Percentiles rank a stretch among this genome's conserved stretches.
Evolutionary conservation across 2,113 vertebrate species (phyloP).

Genomic region (Acanthisitta chloris): DNA sequence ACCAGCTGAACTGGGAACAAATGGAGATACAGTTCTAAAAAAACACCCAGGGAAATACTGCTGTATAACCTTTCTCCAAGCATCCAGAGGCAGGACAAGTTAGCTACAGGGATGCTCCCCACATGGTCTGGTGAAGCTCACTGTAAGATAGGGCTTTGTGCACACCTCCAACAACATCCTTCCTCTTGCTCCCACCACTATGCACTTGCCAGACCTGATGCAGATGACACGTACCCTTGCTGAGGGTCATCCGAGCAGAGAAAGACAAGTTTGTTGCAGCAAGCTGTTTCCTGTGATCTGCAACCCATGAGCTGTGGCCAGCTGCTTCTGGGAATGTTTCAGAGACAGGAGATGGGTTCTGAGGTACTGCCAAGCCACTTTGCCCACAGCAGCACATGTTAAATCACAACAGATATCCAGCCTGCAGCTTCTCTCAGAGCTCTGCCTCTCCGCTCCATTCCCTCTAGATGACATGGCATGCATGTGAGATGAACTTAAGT

Average conservation of each 20-base stretch:
- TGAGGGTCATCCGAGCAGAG: not conserved
- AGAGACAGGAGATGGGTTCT: not conserved
- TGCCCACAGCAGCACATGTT: not conserved
- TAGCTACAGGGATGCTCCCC: not conserved
- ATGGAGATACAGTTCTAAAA: not conserved
- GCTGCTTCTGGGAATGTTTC: slow-evolving; percentile 30
- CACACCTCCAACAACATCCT: not conserved
- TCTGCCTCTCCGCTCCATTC: not conserved
- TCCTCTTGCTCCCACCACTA: not conserved
- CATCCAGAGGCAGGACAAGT: not conserved
- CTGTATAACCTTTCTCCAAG: not conserved
- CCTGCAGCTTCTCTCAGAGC: not conserved
- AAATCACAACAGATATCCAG: not conserved
- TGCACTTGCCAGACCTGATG: not conserved
- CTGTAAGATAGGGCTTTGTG: not conserved
- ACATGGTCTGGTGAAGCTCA: not conserved
- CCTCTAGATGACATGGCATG: not conserved
- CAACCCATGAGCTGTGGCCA: not conserved
- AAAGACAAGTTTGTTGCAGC: not conserved
- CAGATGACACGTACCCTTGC: not conserved
- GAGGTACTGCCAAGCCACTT: slow-evolving; percentile 20
- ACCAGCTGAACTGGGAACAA: not conserved
- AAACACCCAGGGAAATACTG: not conserved
- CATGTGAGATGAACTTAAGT: not conserved
- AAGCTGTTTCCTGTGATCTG: slow-evolving; percentile 46